Percentiles rank a stretch among this genome's conserved stretches.
These are phyloP conservation scores for Garrulus glandarius DNA, from an alignment of 2,797 vertebrate genomes.

Conservation along the genomic window DNA sequence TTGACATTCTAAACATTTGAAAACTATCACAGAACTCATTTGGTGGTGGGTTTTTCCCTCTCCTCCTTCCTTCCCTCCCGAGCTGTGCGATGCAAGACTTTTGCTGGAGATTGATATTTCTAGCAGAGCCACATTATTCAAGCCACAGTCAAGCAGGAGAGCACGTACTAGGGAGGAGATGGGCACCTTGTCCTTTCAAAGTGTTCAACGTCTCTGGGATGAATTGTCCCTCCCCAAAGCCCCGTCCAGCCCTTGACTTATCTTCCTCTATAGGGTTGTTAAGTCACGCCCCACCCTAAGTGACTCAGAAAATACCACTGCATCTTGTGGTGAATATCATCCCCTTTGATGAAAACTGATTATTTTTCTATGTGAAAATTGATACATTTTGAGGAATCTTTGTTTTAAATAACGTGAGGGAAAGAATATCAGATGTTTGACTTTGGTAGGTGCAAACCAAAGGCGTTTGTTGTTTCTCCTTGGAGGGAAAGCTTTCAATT, in stretches of 20 bases:
- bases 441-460: background rate
- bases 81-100: background rate
- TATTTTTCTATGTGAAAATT: background rate
- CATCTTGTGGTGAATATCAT: background rate
- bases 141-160: background rate
- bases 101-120: background rate
- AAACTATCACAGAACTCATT: background rate
- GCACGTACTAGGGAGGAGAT: background rate
- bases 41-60: background rate
- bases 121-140: background rate
- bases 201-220: background rate
- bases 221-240: background rate
- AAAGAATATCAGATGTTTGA: background rate
- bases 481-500: background rate
- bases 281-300: background rate
- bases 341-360: background rate
- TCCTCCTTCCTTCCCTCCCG: background rate
- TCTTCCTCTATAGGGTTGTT: accelerated
- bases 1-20: constrained; percentile 37
- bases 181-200: background rate
- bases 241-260: background rate
- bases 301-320: background rate
- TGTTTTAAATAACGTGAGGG: background rate
- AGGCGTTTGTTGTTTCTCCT: background rate
- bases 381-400: background rate